phyloP scores from a whole-genome alignment of 2,888 invertebrate species.

The Dicyrtomina minuta region DNA sequence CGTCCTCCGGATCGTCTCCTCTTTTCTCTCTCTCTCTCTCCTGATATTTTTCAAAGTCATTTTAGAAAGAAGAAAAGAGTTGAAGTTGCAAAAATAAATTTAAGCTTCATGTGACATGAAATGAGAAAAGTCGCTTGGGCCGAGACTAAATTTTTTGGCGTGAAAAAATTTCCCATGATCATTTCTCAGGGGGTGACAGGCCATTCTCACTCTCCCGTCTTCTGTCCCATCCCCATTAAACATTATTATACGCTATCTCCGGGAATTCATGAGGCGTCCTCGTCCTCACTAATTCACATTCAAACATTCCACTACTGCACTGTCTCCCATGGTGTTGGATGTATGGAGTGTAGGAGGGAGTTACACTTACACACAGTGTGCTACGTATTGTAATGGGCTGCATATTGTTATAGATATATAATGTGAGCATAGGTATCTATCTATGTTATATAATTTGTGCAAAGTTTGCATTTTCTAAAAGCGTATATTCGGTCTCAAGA shows the following conservation, averaged over 20 bases:
- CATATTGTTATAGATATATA: too few relatives aligned
- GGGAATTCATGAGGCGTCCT: not conserved
- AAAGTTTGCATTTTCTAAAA: too few relatives aligned
- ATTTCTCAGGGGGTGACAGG: constrained; percentile 40
- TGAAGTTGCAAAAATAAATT: constrained; percentile 43
- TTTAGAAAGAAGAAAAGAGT: constrained; percentile 5
- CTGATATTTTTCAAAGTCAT: not conserved
- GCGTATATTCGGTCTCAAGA: too few relatives aligned
- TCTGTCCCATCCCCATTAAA: constrained; percentile 18
- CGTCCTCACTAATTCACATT: constrained; percentile 11
- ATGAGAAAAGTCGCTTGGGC: constrained; percentile 38
- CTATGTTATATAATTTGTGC: too few relatives aligned
- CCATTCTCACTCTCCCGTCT: constrained; percentile 9
- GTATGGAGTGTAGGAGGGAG: too few relatives aligned
- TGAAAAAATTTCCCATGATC: constrained; percentile 47
- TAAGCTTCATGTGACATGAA: constrained; percentile 42
- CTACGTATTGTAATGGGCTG: too few relatives aligned
- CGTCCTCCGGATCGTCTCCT: not conserved
- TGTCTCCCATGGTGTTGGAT: too few relatives aligned
- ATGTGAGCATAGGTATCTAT: too few relatives aligned
- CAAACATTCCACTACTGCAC: not conserved
- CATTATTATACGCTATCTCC: constrained; percentile 1
- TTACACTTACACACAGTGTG: too few relatives aligned
- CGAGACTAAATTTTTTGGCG: constrained; percentile 41
- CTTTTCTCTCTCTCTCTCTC: constrained; percentile 1